A percentile compares a stretch with the other conserved stretches of the same genome.
Evolutionary conservation across 2,888 invertebrate genomes (phyloP).

Genomic region (Xestia ashworthii): DNA sequence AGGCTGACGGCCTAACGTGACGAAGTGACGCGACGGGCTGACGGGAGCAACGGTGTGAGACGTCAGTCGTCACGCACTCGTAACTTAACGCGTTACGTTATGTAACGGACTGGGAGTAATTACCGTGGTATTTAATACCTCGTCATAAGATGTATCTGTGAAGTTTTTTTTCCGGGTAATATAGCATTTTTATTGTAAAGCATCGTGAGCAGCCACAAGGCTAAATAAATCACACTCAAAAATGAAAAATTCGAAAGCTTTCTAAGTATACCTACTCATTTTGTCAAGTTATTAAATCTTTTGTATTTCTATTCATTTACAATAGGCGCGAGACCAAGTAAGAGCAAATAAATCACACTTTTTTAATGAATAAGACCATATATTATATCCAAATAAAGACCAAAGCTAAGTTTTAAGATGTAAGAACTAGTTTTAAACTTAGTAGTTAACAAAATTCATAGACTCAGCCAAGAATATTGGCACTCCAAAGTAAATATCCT

Average conservation of each 20-base stretch:
- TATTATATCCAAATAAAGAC: background rate
- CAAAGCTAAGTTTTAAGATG: no score
- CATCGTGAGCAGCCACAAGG: background rate
- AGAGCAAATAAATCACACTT: background rate
- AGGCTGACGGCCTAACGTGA: conserved; percentile 16
- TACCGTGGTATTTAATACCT: conserved; percentile 27
- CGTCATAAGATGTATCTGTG: background rate
- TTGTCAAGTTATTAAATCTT: background rate
- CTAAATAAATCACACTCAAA: background rate
- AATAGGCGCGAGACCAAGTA: no score
- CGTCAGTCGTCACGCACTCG: conserved; percentile 77
- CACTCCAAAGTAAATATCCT: conserved; percentile 15
- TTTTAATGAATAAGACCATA: background rate
- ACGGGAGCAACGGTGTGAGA: conserved; percentile 69
- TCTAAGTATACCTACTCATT: background rate
- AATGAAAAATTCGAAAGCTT: background rate
- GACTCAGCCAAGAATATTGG: conserved; percentile 14
- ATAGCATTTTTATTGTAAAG: background rate
- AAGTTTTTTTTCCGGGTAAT: background rate
- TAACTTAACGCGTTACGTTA: conserved; percentile 71
- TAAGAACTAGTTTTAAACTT: background rate
- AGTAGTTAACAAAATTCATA: conserved; percentile 1
- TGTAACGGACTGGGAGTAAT: conserved; percentile 70
- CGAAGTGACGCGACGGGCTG: conserved; percentile 1
- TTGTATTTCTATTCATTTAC: background rate